These are phyloP conservation scores for Mus spicilegus DNA, from an alignment of 2,113 vertebrate genomes.

Conservation along the genomic window DNA sequence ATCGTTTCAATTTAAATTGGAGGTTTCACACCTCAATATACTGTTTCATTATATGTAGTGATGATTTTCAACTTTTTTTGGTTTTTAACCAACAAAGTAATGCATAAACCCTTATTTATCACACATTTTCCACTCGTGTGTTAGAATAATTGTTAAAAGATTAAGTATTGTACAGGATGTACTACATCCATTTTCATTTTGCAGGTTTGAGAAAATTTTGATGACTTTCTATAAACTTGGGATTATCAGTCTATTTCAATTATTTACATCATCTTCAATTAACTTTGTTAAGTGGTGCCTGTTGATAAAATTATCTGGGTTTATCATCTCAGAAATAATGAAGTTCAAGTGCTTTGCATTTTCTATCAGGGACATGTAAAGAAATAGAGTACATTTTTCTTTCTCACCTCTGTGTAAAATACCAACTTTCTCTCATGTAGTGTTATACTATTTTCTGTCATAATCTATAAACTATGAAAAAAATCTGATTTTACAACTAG, in stretches of 20 bases:
- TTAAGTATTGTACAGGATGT: neutral
- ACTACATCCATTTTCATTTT: neutral
- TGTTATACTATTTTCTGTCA: neutral
- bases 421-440: neutral
- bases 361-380: neutral
- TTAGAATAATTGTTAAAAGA: neutral
- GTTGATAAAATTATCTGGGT: neutral
- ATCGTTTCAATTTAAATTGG: conserved; percentile 1
- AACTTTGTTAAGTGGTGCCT: neutral
- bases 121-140: neutral
- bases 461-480: neutral
- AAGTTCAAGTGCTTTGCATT: neutral
- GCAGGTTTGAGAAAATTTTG: neutral
- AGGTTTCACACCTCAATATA: neutral
- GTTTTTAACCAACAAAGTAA: neutral
- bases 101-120: neutral
- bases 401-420: neutral
- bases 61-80: neutral
- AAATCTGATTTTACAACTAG: neutral
- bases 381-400: neutral
- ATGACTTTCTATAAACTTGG: neutral
- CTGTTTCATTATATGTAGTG: neutral
- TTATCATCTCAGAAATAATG: neutral
- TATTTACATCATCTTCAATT: neutral
- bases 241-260: neutral